Conservation (phyloP, 1,140 invertebrate genomes). For the Diabrotica undecimpunctata region DNA sequence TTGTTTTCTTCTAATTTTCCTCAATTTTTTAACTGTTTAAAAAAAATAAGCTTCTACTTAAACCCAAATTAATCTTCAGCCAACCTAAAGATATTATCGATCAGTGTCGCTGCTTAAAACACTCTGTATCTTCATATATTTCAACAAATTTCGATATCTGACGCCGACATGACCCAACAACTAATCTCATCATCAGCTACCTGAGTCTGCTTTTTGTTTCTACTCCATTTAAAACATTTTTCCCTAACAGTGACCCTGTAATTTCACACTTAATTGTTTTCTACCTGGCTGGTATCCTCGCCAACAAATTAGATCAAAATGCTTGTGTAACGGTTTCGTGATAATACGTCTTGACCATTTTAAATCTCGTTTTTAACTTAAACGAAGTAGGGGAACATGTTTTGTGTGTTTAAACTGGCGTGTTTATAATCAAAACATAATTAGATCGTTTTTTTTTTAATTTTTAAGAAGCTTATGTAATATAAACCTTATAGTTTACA, state of each 20-base stretch:
- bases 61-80: too few species aligned
- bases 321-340: background rate
- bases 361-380: background rate
- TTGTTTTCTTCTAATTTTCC: too few species aligned
- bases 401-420: background rate
- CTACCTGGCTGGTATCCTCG: background rate
- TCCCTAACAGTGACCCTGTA: background rate
- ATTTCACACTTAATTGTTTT: background rate
- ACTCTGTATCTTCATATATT: too few species aligned
- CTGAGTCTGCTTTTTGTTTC: background rate
- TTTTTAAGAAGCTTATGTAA: too few species aligned
- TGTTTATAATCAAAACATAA: too few species aligned
- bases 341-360: background rate
- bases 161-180: background rate
- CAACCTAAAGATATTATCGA: too few species aligned
- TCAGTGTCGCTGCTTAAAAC: too few species aligned
- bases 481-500: too few species aligned
- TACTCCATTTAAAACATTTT: background rate
- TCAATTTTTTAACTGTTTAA: too few species aligned
- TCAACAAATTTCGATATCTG: too few species aligned
- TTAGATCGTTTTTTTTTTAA: too few species aligned
- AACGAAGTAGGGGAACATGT: background rate
- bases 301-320: background rate
- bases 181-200: background rate
- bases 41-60: too few species aligned